Evolutionary conservation across 2,113 vertebrate species (phyloP).

Genomic region (Heterochromis multidens): DNA sequence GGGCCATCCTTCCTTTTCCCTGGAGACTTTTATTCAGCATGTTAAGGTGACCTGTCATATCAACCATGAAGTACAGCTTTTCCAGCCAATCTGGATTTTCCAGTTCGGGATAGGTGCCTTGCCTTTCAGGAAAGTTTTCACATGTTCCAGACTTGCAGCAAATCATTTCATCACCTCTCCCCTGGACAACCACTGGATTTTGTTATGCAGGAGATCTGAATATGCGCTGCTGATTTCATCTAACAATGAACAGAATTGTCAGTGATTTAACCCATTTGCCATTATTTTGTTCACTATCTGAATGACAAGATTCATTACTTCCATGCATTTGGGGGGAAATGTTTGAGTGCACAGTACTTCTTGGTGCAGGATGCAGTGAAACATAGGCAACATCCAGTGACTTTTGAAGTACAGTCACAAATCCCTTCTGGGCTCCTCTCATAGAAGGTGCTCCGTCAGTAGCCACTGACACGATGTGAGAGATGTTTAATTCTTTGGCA

Average conservation of each 20-base stretch:
- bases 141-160: neutral
- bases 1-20: neutral
- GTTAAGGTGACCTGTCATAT: neutral
- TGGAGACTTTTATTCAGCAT: neutral
- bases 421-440: neutral
- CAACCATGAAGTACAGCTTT: neutral
- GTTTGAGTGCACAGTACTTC: rapidly evolving
- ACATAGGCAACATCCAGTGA: neutral
- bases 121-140: neutral
- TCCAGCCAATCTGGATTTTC: neutral
- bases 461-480: too few relatives aligned
- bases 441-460: too few relatives aligned
- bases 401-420: neutral
- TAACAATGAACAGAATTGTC: neutral
- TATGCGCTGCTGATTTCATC: neutral
- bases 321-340: neutral
- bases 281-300: neutral
- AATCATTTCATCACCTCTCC: neutral
- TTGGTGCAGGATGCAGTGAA: neutral
- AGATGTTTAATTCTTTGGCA: too few relatives aligned
- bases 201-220: neutral
- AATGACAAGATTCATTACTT: neutral
- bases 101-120: neutral
- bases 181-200: neutral
- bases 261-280: neutral